Base-by-base conservation (phyloP, 2,113 vertebrate species). In the Paratilapia polleni region DNA sequence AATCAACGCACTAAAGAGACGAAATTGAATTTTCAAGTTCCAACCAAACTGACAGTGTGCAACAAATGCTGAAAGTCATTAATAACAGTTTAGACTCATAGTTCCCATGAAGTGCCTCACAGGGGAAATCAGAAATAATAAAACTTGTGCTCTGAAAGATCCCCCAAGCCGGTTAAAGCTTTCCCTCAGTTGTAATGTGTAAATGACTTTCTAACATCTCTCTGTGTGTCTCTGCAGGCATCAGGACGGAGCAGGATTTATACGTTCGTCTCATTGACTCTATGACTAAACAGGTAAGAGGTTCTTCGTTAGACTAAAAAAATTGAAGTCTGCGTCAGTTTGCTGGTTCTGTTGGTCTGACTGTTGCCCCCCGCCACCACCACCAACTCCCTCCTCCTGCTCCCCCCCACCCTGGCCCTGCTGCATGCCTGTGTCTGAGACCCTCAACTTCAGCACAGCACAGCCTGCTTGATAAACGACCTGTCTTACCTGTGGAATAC, bases 191-290 rank as follows among this genome's bases (percentile, higher is more conserved):
- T 74, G 19, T 80, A 54, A 77, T n/a, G 20, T 58, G 47, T 52
- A 54, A 54, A 61, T 62, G 49, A n/a, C 43, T 56, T 81, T 77
- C 52, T 20, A 90, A 89, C 59, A 17, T 41, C 38, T 62, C 10
- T 62, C 24, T 56, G 20, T 47, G 38, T 57, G 19, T 85, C 8
- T 81, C 5, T 75, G 77, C 83, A 96, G 98, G 98, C 26, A 98
- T 99, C 93, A 96, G 98, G 92, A 99, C 98, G 17, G 98, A 99
- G 91, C 98, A 98, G 94, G 98, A 99, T 94, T 97, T 99, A 88
- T 99, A 98, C 60, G 98, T 99, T 66, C 97, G 98, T 15, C 96
- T 99, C 91, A 99, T 99, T 80, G 98, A 98, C 96, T 99, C 98
- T 85, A 99, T 99, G 98, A 99, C 98, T 86, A 99, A 99, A 95